A percentile compares a stretch with the other conserved stretches of the same genome.
phyloP scores from a whole-genome alignment of 2,797 vertebrate genomes.

The Sphenodon punctatus region DNA sequence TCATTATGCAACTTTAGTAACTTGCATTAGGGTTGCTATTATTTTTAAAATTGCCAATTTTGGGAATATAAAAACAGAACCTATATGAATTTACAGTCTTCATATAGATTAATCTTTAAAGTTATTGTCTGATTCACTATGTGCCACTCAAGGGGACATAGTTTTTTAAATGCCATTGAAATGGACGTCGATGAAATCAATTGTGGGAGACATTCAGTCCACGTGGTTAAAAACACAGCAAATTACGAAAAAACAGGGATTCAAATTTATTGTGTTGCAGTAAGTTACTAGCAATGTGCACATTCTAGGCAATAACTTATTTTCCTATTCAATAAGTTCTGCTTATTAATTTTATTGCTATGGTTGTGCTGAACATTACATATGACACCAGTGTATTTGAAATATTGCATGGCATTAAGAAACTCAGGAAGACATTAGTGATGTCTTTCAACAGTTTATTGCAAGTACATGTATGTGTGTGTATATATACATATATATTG shows the following conservation, averaged over 20 bases:
- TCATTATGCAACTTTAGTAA: slow-evolving; percentile 32
- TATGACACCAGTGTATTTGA: slow-evolving; percentile 21
- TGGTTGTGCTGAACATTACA: slow-evolving; percentile 6
- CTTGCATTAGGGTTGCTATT: slow-evolving; percentile 55
- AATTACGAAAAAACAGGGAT: slow-evolving; percentile 45
- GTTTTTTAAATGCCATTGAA: slow-evolving; percentile 50
- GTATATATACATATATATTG: no score
- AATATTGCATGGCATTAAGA: slow-evolving; percentile 14
- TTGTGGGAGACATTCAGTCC: slow-evolving; percentile 45
- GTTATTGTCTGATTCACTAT: slow-evolving; percentile 57
- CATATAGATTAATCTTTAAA: slow-evolving; percentile 61
- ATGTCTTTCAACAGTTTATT: slow-evolving; percentile 21
- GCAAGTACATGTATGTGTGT: no score
- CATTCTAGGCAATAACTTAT: slow-evolving; percentile 31
- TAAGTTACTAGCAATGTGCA: slow-evolving; percentile 34
- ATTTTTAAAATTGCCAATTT: slow-evolving; percentile 29
- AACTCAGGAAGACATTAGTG: slow-evolving; percentile 10
- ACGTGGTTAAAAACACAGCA: slow-evolving; percentile 50
- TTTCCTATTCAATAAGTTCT: slow-evolving; percentile 36
- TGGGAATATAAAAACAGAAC: no score
- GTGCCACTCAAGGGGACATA: slow-evolving; percentile 32
- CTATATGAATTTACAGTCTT: no score
- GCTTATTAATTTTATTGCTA: slow-evolving; percentile 50
- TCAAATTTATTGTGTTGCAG: slow-evolving; percentile 34
- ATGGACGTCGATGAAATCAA: slow-evolving; percentile 37